A percentile compares a stretch with the other conserved stretches of the same genome.
phyloP scores from a whole-genome alignment of 2,888 invertebrate species.

The Cyaniris semiargus region DNA sequence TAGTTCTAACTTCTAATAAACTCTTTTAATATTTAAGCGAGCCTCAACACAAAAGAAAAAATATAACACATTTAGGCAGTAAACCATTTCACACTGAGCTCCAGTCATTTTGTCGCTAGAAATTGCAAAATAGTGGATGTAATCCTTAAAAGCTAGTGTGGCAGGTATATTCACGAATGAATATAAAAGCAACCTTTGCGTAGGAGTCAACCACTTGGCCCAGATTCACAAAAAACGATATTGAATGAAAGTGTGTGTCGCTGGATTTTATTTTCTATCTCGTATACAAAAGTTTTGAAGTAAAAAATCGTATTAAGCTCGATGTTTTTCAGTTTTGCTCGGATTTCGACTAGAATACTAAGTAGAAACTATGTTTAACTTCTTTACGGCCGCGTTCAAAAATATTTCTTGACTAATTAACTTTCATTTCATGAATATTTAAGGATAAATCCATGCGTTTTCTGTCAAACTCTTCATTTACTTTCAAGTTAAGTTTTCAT shows the following conservation, averaged over 20 bases:
- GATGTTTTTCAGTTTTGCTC: background rate
- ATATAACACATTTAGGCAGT: background rate
- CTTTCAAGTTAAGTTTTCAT: no score
- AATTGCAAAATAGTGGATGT: background rate
- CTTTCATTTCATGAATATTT: no score
- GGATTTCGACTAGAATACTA: background rate
- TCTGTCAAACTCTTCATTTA: no score
- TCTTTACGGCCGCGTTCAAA: no score
- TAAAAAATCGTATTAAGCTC: slow-evolving; percentile 8
- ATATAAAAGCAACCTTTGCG: slow-evolving; percentile 18
- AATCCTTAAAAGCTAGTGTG: background rate
- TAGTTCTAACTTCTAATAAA: background rate
- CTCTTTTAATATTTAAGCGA: background rate
- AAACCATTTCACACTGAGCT: background rate
- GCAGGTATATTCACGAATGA: background rate
- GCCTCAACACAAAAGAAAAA: background rate
- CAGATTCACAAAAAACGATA: slow-evolving; percentile 11
- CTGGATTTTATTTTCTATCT: background rate
- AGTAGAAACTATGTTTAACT: background rate
- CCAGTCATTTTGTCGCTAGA: background rate
- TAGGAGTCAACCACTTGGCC: slow-evolving; percentile 4
- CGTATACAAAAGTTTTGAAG: background rate
- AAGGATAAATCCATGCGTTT: no score
- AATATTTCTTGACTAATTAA: no score
- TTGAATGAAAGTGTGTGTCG: slow-evolving; percentile 16